These are phyloP conservation scores for Hyperopisus bebe DNA, from an alignment of 2,113 vertebrate species.

Conservation along the genomic window DNA sequence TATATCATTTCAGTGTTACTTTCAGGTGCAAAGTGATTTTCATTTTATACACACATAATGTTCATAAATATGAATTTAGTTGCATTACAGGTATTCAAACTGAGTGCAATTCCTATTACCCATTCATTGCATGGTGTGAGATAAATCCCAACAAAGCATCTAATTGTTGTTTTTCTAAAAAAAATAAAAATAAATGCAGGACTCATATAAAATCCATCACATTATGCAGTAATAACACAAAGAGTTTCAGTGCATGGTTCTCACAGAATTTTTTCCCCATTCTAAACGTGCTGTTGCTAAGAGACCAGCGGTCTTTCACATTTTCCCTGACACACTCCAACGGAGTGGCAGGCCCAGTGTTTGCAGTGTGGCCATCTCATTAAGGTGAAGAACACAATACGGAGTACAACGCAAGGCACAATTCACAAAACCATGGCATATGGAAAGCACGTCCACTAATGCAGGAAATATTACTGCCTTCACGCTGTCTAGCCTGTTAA, in stretches of 20 bases:
- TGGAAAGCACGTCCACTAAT: neutral
- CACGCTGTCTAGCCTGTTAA: neutral
- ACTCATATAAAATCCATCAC: neutral
- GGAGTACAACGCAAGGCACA: neutral
- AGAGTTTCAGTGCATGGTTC: constrained; percentile 31
- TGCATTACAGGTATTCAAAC: neutral
- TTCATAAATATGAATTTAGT: neutral
- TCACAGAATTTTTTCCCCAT: constrained; percentile 37
- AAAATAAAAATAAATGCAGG: neutral
- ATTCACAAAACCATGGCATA: neutral
- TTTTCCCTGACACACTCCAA: constrained; percentile 39
- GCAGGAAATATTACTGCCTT: neutral
- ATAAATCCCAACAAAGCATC: too few relatives aligned
- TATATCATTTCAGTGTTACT: neutral
- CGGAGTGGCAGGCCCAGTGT: constrained; percentile 5
- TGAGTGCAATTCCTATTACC: neutral
- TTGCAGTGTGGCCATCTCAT: constrained; percentile 3
- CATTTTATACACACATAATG: neutral
- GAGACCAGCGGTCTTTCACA: constrained; percentile 45
- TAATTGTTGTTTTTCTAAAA: neutral
- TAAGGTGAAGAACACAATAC: neutral
- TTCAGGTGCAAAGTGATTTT: neutral
- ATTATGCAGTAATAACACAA: constrained; percentile 3
- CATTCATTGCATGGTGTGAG: neutral
- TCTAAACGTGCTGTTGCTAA: constrained; percentile 54